phyloP scores from a whole-genome alignment of 2,888 invertebrate genomes.

The Coleophora flavipennella region DNA sequence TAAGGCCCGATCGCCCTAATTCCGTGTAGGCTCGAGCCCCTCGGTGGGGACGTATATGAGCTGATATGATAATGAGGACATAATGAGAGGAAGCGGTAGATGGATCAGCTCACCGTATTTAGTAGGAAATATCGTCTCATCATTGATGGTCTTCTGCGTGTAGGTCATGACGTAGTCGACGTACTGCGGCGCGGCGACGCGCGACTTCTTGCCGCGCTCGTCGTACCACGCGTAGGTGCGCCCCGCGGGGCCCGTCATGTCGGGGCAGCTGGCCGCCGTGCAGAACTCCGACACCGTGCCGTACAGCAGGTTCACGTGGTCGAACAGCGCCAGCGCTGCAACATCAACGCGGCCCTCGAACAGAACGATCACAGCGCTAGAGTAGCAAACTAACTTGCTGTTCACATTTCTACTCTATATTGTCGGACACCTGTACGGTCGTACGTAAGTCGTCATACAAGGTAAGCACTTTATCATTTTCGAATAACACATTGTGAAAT shows the following conservation, averaged over 20 bases:
- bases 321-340: conserved; percentile 96
- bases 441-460: too few species aligned
- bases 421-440: too few species aligned
- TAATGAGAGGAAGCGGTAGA: background rate
- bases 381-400: too few species aligned
- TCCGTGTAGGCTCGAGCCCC: too few species aligned
- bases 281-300: conserved; percentile 99
- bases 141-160: conserved; percentile 96
- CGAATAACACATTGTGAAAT: too few species aligned
- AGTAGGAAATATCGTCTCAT: conserved; percentile 97
- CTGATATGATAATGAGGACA: too few species aligned
- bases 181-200: conserved; percentile 97
- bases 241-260: conserved; percentile 97
- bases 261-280: conserved; percentile 94
- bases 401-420: too few species aligned
- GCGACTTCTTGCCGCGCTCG: conserved; percentile 98
- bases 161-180: conserved; percentile 99
- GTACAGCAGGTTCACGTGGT: conserved; percentile 98
- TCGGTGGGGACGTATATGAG: too few species aligned
- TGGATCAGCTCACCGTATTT: conserved; percentile 86
- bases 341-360: conserved; percentile 21
- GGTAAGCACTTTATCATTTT: too few species aligned
- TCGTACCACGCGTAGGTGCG: conserved; percentile 99
- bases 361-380: background rate
- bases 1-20: too few species aligned